Percentiles rank a stretch among this genome's conserved stretches.
phyloP scores from a whole-genome alignment of 1,140 invertebrate species.

The Parapsyche elsis region DNA sequence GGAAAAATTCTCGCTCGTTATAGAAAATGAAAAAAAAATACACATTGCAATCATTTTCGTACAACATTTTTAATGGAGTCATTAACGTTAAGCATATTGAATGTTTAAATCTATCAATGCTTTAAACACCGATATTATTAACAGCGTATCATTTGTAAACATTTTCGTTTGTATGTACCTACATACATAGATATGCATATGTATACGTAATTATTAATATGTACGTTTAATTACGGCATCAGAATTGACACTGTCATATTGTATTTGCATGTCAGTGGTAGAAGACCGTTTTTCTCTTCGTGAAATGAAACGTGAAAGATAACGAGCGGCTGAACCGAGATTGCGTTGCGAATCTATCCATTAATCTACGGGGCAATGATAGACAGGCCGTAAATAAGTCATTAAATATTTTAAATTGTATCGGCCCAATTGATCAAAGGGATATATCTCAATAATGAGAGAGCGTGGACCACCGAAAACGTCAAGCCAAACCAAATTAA shows the following conservation, averaged over 20 bases:
- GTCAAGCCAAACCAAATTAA: slow-evolving; percentile 42
- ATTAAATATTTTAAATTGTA: slow-evolving; percentile 47
- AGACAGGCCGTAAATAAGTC: slow-evolving; percentile 44
- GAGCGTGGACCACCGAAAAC: slow-evolving; percentile 35
- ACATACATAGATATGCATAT: no score
- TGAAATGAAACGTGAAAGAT: not conserved
- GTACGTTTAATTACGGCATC: not conserved
- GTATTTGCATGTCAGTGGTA: not conserved
- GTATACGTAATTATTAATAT: not conserved
- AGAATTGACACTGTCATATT: not conserved
- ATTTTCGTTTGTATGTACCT: no score
- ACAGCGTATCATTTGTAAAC: not conserved
- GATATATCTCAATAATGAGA: slow-evolving; percentile 31
- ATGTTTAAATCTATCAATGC: no score
- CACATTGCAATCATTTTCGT: no score
- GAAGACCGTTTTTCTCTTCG: not conserved
- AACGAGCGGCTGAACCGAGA: slow-evolving; percentile 16
- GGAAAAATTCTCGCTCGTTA: slow-evolving; percentile 4
- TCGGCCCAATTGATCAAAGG: slow-evolving; percentile 36
- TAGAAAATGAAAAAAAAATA: not conserved
- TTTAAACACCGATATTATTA: no score
- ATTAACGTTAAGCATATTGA: no score
- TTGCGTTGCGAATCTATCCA: slow-evolving; percentile 36
- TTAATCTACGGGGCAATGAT: slow-evolving; percentile 41
- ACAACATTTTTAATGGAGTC: no score